These are phyloP conservation scores for Scyliorhinus canicula DNA, from an alignment of 2,797 vertebrate genomes.

Conservation along the genomic window DNA sequence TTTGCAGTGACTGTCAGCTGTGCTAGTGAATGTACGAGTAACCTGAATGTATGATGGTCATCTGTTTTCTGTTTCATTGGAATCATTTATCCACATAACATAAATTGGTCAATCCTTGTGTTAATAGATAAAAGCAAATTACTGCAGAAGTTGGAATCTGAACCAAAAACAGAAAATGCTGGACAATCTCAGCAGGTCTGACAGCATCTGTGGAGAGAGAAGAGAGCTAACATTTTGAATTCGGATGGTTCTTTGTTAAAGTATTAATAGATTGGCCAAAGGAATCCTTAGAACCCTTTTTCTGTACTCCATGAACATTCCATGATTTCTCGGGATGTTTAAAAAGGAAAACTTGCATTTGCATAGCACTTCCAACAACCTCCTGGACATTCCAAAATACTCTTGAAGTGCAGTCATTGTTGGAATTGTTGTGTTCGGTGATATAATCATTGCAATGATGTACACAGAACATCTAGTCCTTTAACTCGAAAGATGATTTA, in stretches of 20 bases:
- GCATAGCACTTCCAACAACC: not conserved
- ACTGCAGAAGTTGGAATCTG: too few species aligned
- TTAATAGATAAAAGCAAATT: too few species aligned
- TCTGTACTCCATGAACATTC: not conserved
- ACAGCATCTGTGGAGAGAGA: too few species aligned
- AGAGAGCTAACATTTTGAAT: too few species aligned
- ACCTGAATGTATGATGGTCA: not conserved
- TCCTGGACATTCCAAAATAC: not conserved
- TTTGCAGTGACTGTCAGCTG: not conserved
- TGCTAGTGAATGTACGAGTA: not conserved
- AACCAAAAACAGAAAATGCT: too few species aligned
- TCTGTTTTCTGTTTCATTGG: not conserved
- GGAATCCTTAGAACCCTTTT: not conserved
- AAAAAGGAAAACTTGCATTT: not conserved
- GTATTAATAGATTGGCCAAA: not conserved
- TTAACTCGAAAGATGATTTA: too few species aligned
- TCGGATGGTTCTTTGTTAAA: too few species aligned
- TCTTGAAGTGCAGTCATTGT: not conserved
- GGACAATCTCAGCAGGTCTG: too few species aligned
- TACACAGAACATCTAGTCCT: too few species aligned
- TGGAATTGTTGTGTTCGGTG: too few species aligned
- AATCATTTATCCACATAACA: not conserved
- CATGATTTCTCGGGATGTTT: not conserved
- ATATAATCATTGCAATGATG: too few species aligned
- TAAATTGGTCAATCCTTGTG: not conserved